Evolutionary conservation across 2,797 vertebrate genomes (phyloP), one percentile per base, ranked within the genome.

Genomic region (Enteromius unitaeniatus): DNA sequence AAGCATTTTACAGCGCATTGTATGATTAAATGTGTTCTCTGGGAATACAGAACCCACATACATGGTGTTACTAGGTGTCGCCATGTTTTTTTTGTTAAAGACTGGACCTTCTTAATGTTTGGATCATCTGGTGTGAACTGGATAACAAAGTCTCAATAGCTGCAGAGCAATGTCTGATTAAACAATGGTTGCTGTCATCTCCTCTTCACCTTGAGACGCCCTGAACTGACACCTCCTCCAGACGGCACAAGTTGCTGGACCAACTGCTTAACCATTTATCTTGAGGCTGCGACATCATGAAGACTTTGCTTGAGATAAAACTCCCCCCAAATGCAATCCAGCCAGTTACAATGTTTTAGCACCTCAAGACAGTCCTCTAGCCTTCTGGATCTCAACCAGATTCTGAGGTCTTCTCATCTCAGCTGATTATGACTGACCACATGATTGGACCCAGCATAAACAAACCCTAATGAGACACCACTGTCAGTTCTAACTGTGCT

Each of bases 131-230:
- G 40, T 37, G n/a, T 64, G 11, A 82, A 76, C 10, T 64, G 79
- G 53, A 86, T 88, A 90, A 92, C 89, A 88, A 87, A 15, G 55
- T 91, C 89, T 89, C 88, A 77, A 86, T 91, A 91, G 87, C 86
- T 80, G 79, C 86, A 76, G 64, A 76, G 40, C 31, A 60, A 88
- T 87, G 84, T 84, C 84, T 55, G 60, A 80, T 86, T 82, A 83
- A 87, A 23, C 47, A 62, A 82, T 83, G 91, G 88, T 89, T 90
- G 89, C 92, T 92, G 92, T 92, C 92, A 93, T 88, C 91, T 88
- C 88, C 72, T 81, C 65, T 89, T 85, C 87, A 88, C 60, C 77
- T 68, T 70, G 82, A 45, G 11, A 67, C 7, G 31, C 58, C 31
- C 67, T 81, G 47, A 80, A 74, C 72, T 9, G 55, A 34, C 53